These are phyloP conservation scores for Mactra quadrangularis DNA, from an alignment of 1,140 invertebrate species.

Conservation along the genomic window DNA sequence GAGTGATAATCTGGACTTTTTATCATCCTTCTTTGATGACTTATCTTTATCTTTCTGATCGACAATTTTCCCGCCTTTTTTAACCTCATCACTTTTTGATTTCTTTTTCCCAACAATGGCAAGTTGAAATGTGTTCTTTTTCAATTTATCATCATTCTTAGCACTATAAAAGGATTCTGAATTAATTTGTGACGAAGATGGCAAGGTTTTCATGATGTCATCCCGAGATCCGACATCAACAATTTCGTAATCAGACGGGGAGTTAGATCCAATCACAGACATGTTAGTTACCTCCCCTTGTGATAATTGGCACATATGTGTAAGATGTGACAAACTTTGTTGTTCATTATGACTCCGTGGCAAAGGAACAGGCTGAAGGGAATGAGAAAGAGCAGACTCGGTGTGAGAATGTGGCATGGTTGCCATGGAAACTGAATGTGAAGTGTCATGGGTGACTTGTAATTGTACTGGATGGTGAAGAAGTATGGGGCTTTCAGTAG, in stretches of 20 bases:
- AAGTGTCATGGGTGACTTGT: slow-evolving; percentile 63
- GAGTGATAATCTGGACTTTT: slow-evolving; percentile 16
- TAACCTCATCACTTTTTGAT: background rate
- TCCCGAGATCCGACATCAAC: slow-evolving; percentile 47
- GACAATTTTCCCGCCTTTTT: background rate
- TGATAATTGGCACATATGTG: slow-evolving; percentile 53
- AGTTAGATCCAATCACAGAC: slow-evolving; percentile 38
- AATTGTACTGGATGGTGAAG: slow-evolving; percentile 66
- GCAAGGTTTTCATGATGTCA: slow-evolving; percentile 40
- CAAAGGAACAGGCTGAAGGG: slow-evolving; percentile 32
- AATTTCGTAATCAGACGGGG: slow-evolving; percentile 51
- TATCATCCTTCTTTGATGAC: slow-evolving; percentile 18
- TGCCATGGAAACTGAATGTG: slow-evolving; percentile 55
- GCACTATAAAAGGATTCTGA: no score
- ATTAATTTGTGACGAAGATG: background rate
- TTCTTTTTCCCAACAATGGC: background rate
- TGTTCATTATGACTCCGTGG: slow-evolving; percentile 5
- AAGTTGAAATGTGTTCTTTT: background rate
- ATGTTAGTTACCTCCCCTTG: slow-evolving; percentile 60
- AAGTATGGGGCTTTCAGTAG: slow-evolving; percentile 59
- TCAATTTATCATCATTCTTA: no score
- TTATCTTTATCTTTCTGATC: slow-evolving; percentile 35
- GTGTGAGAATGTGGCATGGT: slow-evolving; percentile 61
- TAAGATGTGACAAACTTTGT: slow-evolving; percentile 1
- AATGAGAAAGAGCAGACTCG: slow-evolving; percentile 56